Evolutionary conservation across 2,888 invertebrate genomes (phyloP).

Genomic region (Synanthedon andrenaeformis): DNA sequence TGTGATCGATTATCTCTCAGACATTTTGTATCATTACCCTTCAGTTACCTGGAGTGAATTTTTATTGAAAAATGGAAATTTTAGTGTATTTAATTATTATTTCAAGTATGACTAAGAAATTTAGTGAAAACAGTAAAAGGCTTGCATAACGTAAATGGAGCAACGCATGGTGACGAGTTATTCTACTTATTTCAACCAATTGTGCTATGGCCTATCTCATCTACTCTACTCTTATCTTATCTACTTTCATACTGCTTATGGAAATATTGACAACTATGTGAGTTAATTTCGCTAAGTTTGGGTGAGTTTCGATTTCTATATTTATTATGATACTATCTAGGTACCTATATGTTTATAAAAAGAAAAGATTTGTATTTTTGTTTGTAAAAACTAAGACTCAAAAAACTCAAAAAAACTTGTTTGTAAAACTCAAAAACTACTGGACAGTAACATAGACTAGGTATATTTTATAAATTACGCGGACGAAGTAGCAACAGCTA

Average conservation of each 20-base stretch:
- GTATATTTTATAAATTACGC: no score
- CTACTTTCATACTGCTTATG: slow-evolving; percentile 16
- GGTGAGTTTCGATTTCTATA: slow-evolving; percentile 17
- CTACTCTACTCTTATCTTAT: slow-evolving; percentile 6
- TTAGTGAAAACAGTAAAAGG: slow-evolving; percentile 9
- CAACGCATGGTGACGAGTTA: slow-evolving; percentile 26
- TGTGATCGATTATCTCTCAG: slow-evolving; percentile 25
- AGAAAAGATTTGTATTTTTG: no score
- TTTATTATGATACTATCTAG: not conserved
- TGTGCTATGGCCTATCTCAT: slow-evolving; percentile 21
- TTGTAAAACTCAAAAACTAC: no score
- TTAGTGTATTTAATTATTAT: slow-evolving; percentile 34
- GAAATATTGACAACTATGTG: slow-evolving; percentile 19
- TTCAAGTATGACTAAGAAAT: slow-evolving; percentile 20
- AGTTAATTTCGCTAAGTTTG: slow-evolving; percentile 28
- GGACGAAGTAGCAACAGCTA: no score
- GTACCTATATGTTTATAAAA: not conserved
- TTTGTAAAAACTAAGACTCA: no score
- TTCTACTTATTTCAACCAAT: slow-evolving; percentile 13
- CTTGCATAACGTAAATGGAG: slow-evolving; percentile 13
- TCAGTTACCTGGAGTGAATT: slow-evolving; percentile 16
- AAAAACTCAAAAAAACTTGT: no score
- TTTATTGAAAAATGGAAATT: slow-evolving; percentile 19
- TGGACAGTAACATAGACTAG: no score
- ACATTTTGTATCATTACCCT: slow-evolving; percentile 18